These are phyloP conservation scores for Nymphalis c-album DNA, from an alignment of 2,888 invertebrate species.

Conservation along the genomic window DNA sequence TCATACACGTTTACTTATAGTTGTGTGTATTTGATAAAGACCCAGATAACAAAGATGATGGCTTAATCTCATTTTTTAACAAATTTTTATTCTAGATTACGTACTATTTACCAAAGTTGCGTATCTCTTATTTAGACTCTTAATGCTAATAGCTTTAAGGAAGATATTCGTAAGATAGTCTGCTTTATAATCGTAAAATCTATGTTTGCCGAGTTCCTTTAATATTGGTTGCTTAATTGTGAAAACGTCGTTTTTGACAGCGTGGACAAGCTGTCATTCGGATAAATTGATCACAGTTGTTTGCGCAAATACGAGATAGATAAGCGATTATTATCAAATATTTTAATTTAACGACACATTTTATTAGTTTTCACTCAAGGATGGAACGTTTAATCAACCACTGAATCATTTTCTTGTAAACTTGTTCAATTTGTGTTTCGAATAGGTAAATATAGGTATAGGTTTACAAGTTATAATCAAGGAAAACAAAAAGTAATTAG, in stretches of 20 bases:
- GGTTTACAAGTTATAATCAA: neutral
- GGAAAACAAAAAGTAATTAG: constrained; percentile 1
- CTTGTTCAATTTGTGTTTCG: neutral
- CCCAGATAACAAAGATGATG: constrained; percentile 75
- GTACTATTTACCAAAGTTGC: constrained; percentile 45
- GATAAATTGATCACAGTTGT: constrained; percentile 78
- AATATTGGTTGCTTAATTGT: constrained; percentile 79
- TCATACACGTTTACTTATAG: constrained; percentile 35
- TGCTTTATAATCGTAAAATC: constrained; percentile 46
- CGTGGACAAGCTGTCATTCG: constrained; percentile 74
- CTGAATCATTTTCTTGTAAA: neutral
- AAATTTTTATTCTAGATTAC: constrained; percentile 70
- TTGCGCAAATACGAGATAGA: constrained; percentile 76
- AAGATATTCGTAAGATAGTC: constrained; percentile 45
- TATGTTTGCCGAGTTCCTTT: constrained; percentile 63
- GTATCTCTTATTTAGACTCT: constrained; percentile 33
- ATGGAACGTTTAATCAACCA: constrained; percentile 55
- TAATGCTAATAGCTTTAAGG: constrained; percentile 46
- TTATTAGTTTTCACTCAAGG: constrained; percentile 49
- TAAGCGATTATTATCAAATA: constrained; percentile 70
- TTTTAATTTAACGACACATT: constrained; percentile 65
- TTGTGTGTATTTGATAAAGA: constrained; percentile 67
- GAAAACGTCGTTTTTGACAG: constrained; percentile 75
- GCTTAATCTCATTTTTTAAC: constrained; percentile 78
- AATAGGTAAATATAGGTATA: constrained; percentile 33